phyloP scores from a whole-genome alignment of 2,888 invertebrate species.

The Gibbula magus region DNA sequence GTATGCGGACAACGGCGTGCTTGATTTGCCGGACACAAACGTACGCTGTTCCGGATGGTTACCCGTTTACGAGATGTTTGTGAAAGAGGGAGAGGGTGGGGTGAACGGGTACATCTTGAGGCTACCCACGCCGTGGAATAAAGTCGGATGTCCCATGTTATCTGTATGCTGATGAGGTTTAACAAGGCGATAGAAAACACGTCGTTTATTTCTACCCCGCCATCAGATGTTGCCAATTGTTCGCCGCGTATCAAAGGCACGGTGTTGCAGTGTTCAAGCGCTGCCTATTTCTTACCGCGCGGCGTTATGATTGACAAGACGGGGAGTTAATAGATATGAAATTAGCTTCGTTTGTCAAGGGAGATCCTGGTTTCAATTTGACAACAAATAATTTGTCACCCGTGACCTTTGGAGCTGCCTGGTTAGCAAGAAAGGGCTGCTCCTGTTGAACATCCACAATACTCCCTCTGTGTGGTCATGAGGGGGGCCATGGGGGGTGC shows the following conservation, averaged over 20 bases:
- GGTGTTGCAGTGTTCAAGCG: neutral
- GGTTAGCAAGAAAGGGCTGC: conserved; percentile 18
- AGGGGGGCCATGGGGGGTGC: conserved; percentile 2
- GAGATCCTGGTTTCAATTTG: conserved; percentile 22
- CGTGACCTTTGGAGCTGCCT: conserved; percentile 17
- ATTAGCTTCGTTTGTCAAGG: conserved; percentile 33
- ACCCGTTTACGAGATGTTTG: neutral
- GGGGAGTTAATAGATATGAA: conserved; percentile 32
- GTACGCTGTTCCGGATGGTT: neutral
- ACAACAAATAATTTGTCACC: conserved; percentile 29
- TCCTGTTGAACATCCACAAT: neutral
- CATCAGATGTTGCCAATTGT: neutral
- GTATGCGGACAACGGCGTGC: neutral
- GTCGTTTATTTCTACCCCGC: conserved; percentile 3
- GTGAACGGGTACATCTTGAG: neutral
- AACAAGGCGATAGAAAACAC: neutral
- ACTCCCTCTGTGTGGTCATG: conserved; percentile 4
- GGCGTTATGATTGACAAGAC: conserved; percentile 22
- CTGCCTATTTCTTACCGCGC: neutral
- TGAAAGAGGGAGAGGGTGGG: neutral
- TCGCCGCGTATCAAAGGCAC: neutral
- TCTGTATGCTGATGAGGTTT: conserved; percentile 17
- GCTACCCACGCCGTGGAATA: neutral
- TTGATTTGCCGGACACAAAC: neutral
- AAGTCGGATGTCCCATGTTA: neutral